These are phyloP conservation scores for Panzeria rudis DNA, from an alignment of 2,888 invertebrate genomes.

Conservation along the genomic window DNA sequence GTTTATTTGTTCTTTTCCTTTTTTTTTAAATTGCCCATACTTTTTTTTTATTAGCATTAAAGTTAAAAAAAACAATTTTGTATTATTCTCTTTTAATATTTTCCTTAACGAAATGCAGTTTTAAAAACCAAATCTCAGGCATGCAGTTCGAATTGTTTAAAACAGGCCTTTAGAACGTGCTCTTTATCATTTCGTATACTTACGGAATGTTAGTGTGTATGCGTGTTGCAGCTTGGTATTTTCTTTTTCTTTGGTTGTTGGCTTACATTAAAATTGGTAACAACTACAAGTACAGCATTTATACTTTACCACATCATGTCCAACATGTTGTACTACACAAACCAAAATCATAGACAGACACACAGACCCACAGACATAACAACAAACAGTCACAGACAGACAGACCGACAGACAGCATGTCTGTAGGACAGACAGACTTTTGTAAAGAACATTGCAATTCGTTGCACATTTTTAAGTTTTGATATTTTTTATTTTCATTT, in stretches of 20 bases:
- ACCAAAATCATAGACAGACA: constrained; percentile 78
- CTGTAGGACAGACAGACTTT: constrained; percentile 8
- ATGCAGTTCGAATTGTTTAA: constrained; percentile 38
- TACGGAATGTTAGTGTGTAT: neutral
- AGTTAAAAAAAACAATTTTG: constrained; percentile 37
- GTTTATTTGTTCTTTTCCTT: constrained; percentile 5
- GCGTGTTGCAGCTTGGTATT: neutral
- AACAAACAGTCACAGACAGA: constrained; percentile 16
- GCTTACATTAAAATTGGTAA: constrained; percentile 70
- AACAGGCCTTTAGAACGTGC: constrained; percentile 50
- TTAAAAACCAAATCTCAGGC: constrained; percentile 25
- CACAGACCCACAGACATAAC: neutral
- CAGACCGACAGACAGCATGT: neutral
- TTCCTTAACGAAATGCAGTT: constrained; percentile 42
- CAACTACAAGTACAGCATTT: constrained; percentile 51
- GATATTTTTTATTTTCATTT: constrained; percentile 20
- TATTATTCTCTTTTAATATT: neutral
- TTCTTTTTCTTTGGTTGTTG: constrained; percentile 49
- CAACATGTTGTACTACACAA: constrained; percentile 58
- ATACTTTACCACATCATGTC: constrained; percentile 78
- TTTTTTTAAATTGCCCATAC: constrained; percentile 46
- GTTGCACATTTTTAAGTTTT: constrained; percentile 60
- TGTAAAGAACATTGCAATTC: constrained; percentile 64
- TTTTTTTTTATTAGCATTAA: constrained; percentile 65
- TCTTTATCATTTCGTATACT: neutral